Evolutionary conservation across 2,888 invertebrate species (phyloP), one percentile per base, ranked within the genome.

Genomic region (Aromia moschata): DNA sequence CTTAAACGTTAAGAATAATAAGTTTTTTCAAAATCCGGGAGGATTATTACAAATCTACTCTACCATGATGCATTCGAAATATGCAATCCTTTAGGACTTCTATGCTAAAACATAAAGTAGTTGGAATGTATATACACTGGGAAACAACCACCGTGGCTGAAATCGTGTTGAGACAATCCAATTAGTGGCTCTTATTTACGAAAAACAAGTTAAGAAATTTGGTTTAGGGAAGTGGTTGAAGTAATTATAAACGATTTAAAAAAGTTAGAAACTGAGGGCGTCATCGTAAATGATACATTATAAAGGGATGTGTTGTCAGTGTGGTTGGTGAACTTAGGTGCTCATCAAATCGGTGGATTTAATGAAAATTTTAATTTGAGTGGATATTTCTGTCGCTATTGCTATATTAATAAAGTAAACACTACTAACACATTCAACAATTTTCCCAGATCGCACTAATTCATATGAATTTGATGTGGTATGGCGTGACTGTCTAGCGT

Each of bases 31-130:
- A 25, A 25, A 25, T 25, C 25, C 25, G 25, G 25, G 9, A 25
- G 25, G 25, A 9, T 25, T 25, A 25, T 37, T 37, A 12, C 37
- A 44, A 44, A 44, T 55, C 1, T 74, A 41, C 40, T 75, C 11
- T 75, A 68, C 62, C 73, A 74, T 62, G 73, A 74, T 65, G 68
- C 68, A 5, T 72, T 75, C 57, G 72, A 75, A 58, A 12, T 71
- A 31, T 73, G 74, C 14, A 74, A 75, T 61, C 74, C 73, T 11
- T 43, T 76, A 11, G 74, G 74, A 9, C 60, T 70, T 63, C 72
- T 4, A 72, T 60, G 62, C 66, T 58, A 54, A 74, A 71, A 41
- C 65, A 76, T 46, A 74, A 74, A 68, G 37, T 75, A 15, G 40
- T 71, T 36, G 73, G 68, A 11, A 41, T 77, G 25, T 77, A 74